Percentiles rank a stretch among this genome's conserved stretches.
These are phyloP conservation scores for Eucidaris tribuloides DNA, from an alignment of 35 echinoderm and acorn worm species.

Conservation along the genomic window DNA sequence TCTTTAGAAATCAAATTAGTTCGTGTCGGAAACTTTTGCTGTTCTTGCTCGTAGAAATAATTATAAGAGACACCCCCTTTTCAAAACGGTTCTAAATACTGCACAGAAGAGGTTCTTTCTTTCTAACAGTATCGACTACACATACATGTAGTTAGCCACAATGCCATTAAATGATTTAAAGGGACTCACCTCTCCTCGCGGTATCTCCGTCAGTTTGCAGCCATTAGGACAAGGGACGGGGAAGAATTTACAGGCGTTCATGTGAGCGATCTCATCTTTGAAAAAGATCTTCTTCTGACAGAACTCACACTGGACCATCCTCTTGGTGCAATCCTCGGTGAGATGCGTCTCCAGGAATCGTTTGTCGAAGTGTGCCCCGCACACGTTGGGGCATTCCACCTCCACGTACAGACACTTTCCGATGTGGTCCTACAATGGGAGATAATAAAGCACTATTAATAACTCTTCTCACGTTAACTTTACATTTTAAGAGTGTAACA, in stretches of 20 bases:
- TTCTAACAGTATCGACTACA: too few species aligned
- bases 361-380: slow-evolving; percentile 96
- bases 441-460: too few species aligned
- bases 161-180: not conserved
- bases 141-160: too few species aligned
- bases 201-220: slow-evolving; percentile 90
- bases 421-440: slow-evolving; percentile 57
- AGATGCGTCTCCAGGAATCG: slow-evolving; percentile 85
- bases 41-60: too few species aligned
- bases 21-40: too few species aligned
- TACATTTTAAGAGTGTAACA: too few species aligned
- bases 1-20: too few species aligned
- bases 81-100: too few species aligned
- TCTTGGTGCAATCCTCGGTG: slow-evolving; percentile 85
- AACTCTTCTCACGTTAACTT: too few species aligned
- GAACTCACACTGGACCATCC: slow-evolving; percentile 94
- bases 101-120: too few species aligned
- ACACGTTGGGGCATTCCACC: slow-evolving; percentile 91
- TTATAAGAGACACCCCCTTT: too few species aligned
- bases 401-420: slow-evolving; percentile 73
- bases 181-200: slow-evolving; percentile 64
- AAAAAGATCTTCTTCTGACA: slow-evolving; percentile 87
- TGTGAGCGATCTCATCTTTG: slow-evolving; percentile 98
- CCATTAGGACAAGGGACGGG: slow-evolving; percentile 93
- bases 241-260: slow-evolving; percentile 89